Conservation (phyloP, 2,888 invertebrate species). For the Dynastes grantii region DNA sequence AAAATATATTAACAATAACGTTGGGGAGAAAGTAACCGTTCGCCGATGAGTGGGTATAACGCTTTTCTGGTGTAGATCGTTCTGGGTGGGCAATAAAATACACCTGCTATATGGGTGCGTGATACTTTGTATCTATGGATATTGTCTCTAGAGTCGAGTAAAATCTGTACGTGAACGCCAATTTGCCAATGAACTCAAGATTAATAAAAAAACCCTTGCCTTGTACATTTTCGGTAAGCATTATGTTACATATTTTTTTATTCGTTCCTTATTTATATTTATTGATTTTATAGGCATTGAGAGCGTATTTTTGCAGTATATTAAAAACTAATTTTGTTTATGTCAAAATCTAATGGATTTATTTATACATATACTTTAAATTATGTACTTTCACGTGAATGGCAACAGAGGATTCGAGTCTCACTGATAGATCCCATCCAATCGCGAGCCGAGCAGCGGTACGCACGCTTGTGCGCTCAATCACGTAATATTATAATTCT, state of each 20-base stretch:
- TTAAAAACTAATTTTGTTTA: no score
- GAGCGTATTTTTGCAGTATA: no score
- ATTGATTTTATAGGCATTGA: neutral
- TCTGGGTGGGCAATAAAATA: constrained; percentile 56
- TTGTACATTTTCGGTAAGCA: neutral
- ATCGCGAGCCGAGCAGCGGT: no score
- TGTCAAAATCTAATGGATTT: no score
- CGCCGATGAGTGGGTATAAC: constrained; percentile 53
- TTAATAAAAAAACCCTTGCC: constrained; percentile 18
- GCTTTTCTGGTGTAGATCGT: constrained; percentile 52
- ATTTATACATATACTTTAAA: no score
- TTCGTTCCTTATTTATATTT: neutral
- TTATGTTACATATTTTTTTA: neutral
- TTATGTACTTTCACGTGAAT: no score
- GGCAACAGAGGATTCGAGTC: no score
- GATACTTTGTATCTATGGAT: constrained; percentile 52
- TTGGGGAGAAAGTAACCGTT: constrained; percentile 48
- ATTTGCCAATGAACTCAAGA: constrained; percentile 27
- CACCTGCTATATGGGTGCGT: constrained; percentile 56
- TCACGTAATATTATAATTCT: no score
- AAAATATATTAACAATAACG: constrained; percentile 50
- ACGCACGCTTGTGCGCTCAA: no score
- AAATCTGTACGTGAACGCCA: constrained; percentile 39
- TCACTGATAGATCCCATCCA: no score
- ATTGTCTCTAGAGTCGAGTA: constrained; percentile 46